These are phyloP conservation scores for Hydractinia symbiolongicarpus DNA, from an alignment of 30 jellyfish, hydroid and myxozoan genomes.

Conservation along the genomic window DNA sequence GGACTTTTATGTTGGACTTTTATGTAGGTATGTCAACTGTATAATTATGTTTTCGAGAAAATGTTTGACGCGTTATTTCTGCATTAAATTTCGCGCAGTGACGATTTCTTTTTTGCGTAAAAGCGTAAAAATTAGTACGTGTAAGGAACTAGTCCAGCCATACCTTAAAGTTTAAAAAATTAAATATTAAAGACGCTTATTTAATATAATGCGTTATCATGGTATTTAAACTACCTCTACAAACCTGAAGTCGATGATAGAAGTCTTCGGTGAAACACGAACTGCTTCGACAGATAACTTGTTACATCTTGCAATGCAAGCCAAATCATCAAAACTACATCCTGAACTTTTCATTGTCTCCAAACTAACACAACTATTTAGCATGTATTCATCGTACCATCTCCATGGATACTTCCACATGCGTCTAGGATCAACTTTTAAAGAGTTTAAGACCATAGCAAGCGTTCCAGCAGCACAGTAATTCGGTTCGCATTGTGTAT, in stretches of 20 bases:
- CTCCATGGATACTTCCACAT: conserved; percentile 32
- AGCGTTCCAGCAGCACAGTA: conserved; percentile 27
- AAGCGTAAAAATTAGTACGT: too few species aligned
- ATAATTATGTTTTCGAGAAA: too few species aligned
- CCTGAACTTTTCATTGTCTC: background rate
- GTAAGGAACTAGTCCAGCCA: too few species aligned
- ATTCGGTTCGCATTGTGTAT: conserved; percentile 20
- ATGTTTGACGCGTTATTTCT: too few species aligned
- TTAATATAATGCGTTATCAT: too few species aligned
- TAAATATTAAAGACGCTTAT: too few species aligned
- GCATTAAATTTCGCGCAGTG: too few species aligned
- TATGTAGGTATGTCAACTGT: too few species aligned
- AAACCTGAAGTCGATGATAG: conserved; percentile 15
- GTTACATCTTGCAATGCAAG: background rate
- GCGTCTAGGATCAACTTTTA: conserved; percentile 24
- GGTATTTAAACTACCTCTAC: background rate
- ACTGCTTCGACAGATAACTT: background rate
- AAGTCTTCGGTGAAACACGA: conserved; percentile 7
- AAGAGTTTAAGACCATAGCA: conserved; percentile 20
- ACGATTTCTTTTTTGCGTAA: too few species aligned
- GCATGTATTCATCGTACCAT: conserved; percentile 29
- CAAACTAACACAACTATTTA: background rate
- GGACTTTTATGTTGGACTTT: too few species aligned
- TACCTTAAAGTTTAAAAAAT: too few species aligned
- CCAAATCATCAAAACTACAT: conserved; percentile 14